Base-by-base conservation (phyloP, 2,888 invertebrate species). In the Coenonympha glycerion region DNA sequence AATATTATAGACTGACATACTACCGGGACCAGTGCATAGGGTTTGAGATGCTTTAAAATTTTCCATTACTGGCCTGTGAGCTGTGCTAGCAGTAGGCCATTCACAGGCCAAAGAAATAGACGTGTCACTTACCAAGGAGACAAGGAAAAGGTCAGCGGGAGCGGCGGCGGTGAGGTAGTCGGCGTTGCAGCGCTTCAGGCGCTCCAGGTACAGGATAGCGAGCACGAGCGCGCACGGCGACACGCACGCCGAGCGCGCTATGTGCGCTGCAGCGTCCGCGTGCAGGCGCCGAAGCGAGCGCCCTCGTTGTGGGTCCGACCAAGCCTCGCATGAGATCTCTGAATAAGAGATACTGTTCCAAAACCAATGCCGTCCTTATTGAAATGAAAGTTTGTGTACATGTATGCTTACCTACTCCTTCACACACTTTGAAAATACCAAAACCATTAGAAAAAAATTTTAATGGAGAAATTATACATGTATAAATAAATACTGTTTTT, bases 201-300 rank as follows among this genome's bases (percentile, higher is more conserved):
- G 91, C 84, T 98, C 97, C 64, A 98, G 89, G 82, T 99, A 99
- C 36, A 98, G 90, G 69, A 99, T 88, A 21, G 98, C 97, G 66
- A 98, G 90, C 62, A 98, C 94, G 47, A 99, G 90, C 9, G 97
- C 95, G 74, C 96, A 96, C 0, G 98, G 97, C 6, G 96, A 95
- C 58, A 96, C 93, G 76, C 93, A 94, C 4, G 96, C 94, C 66
- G 92, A 91, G 68, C 93, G 90, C 49, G 91, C 92, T 57, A 95
- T 90, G 68, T 90, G 89, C 39, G 94, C 93, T 56, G 95, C 94
- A 64, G 92, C 92, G 64, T 93, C 92, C 57, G 91, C 89, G 71
- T 92, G 92, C 65, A 96, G 83, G 52, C 94, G 90, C 69, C 95
- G 92, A 69, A 95, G 79, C 1, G 93, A 93, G 62, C 91, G 91